Conservation (phyloP, 53 echinoderm and acorn worm genomes). For the Henricia sp. region DNA sequence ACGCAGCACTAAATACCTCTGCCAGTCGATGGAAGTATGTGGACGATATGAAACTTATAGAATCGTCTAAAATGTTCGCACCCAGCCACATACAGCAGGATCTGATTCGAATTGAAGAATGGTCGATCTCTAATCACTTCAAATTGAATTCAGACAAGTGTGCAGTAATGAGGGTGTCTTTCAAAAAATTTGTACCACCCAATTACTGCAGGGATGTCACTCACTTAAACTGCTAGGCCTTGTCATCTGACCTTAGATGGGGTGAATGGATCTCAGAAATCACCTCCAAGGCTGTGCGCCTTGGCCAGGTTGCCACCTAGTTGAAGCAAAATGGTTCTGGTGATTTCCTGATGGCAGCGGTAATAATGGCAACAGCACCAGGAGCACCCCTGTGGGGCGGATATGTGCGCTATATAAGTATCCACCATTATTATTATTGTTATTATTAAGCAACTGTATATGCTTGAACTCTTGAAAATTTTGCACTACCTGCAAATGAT, state of each 20-base stretch:
- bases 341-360: too few relatives aligned
- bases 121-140: slow-evolving; percentile 31
- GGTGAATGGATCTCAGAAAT: slow-evolving; percentile 23
- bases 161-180: slow-evolving; percentile 26
- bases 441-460: slow-evolving; percentile 54
- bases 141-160: slow-evolving; percentile 48
- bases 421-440: too few relatives aligned
- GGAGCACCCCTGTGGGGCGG: too few relatives aligned
- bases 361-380: too few relatives aligned
- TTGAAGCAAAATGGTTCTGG: too few relatives aligned
- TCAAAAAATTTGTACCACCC: slow-evolving; percentile 13
- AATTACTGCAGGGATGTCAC: slow-evolving; percentile 1
- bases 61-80: neutral
- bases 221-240: slow-evolving; percentile 20
- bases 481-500: slow-evolving; percentile 38
- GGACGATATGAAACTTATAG: slow-evolving; percentile 8
- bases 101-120: slow-evolving; percentile 7
- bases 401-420: too few relatives aligned
- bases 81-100: slow-evolving; percentile 17
- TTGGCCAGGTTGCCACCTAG: too few relatives aligned
- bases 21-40: slow-evolving; percentile 1
- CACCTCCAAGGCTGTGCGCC: slow-evolving; percentile 20
- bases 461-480: slow-evolving; percentile 29
- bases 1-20: neutral
- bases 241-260: slow-evolving; percentile 50